phyloP scores from a whole-genome alignment of 1,140 invertebrate species.

The Odontomachus brunneus region DNA sequence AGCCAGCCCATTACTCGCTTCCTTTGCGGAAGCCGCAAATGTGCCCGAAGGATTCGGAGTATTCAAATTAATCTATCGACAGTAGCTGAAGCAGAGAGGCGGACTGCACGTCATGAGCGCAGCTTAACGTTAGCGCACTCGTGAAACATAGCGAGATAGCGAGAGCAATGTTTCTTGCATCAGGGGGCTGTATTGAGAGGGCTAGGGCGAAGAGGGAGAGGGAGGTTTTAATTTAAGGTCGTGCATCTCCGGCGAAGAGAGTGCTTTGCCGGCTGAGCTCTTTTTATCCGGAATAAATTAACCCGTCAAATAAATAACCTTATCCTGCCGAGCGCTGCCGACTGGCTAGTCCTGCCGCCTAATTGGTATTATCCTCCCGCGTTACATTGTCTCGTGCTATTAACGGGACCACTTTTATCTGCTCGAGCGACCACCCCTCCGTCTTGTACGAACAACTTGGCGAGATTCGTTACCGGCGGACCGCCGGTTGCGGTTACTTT shows the following conservation, averaged over 20 bases:
- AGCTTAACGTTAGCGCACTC: conserved; percentile 23
- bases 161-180: conserved; percentile 54
- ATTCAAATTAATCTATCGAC: conserved; percentile 56
- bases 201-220: background rate
- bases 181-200: conserved; percentile 41
- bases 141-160: conserved; percentile 42
- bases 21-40: conserved; percentile 31
- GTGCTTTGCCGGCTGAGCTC: conserved; percentile 64
- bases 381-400: conserved; percentile 61
- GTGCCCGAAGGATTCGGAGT: conserved; percentile 1
- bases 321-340: conserved; percentile 68
- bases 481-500: conserved; percentile 12
- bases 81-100: conserved; percentile 24
- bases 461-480: conserved; percentile 34
- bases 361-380: conserved; percentile 73
- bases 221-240: conserved; percentile 54
- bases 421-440: conserved; percentile 16
- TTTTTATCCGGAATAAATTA: conserved; percentile 81
- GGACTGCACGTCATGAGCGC: conserved; percentile 30
- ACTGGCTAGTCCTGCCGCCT: conserved; percentile 68
- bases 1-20: conserved; percentile 6
- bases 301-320: conserved; percentile 79
- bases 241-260: conserved; percentile 53
- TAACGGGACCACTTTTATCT: conserved; percentile 66
- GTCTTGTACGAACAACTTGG: conserved; percentile 52